Evolutionary conservation across 2,113 vertebrate species (phyloP).

Genomic region (Microcebus ravelobensis): DNA sequence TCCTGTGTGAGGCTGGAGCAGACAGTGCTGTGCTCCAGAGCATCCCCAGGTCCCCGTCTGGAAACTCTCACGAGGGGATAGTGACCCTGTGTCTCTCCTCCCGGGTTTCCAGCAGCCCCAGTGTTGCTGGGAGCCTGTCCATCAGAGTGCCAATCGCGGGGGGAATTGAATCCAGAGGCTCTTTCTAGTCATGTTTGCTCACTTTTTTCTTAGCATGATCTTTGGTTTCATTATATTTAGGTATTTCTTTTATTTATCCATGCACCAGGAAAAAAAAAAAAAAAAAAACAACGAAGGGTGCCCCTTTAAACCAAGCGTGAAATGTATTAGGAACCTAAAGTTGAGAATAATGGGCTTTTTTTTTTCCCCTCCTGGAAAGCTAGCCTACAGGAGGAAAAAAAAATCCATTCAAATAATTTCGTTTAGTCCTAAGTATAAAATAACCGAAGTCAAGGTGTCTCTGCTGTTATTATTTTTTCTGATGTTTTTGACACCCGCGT

Average conservation of each 20-base stretch:
- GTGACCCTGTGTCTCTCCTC: background rate
- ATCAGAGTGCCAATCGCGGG: background rate
- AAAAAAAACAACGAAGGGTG: background rate
- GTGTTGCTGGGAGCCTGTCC: constrained; percentile 51
- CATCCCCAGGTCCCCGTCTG: background rate
- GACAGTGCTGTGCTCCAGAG: background rate
- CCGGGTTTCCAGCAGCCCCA: background rate
- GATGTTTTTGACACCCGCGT: constrained; percentile 92
- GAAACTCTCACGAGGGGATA: background rate
- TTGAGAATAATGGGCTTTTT: constrained; percentile 73
- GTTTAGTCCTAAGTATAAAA: constrained; percentile 94
- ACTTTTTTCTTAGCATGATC: constrained; percentile 72
- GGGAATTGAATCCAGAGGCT: constrained; percentile 74
- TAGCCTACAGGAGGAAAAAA: constrained; percentile 80
- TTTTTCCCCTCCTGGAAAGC: constrained; percentile 74
- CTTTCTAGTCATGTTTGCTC: constrained; percentile 59
- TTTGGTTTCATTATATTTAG: constrained; percentile 81
- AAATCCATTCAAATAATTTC: constrained; percentile 90
- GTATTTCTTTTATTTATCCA: constrained; percentile 82
- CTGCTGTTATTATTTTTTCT: constrained; percentile 94
- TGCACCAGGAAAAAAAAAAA: constrained; percentile 59
- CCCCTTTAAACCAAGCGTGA: constrained; percentile 76
- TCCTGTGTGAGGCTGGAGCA: background rate
- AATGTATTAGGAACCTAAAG: constrained; percentile 77
- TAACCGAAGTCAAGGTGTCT: constrained; percentile 89